Evolutionary conservation across 2,113 vertebrate genomes (phyloP).

Genomic region (Sturnira hondurensis): DNA sequence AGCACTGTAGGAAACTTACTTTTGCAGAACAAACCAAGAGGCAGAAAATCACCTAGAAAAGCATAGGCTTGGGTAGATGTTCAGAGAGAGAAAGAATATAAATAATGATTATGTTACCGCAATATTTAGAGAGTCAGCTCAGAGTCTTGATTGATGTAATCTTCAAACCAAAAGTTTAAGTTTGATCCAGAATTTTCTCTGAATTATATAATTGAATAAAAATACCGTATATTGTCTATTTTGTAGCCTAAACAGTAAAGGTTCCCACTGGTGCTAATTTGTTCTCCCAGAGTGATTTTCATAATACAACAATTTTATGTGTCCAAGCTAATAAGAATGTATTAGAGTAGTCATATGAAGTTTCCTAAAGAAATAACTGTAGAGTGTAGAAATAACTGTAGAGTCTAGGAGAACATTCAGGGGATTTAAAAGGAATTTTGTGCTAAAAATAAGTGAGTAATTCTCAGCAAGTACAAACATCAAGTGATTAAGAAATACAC

Average conservation of each 20-base stretch:
- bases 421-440: constrained; percentile 17
- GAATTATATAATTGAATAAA: constrained; percentile 22
- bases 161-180: neutral
- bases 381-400: neutral
- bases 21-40: neutral
- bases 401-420: neutral
- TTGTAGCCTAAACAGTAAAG: neutral
- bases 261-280: neutral
- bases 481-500: constrained; percentile 14
- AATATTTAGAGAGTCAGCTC: neutral
- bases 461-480: neutral
- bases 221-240: neutral
- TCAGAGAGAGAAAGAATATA: neutral
- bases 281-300: neutral
- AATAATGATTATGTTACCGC: neutral
- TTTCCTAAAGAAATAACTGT: constrained; percentile 6
- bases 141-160: neutral
- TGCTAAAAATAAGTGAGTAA: constrained; percentile 34
- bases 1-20: neutral
- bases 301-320: constrained; percentile 15
- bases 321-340: neutral
- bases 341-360: neutral
- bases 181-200: constrained; percentile 12
- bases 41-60: neutral
- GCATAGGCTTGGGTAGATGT: neutral